A percentile compares a stretch with the other conserved stretches of the same genome.
Conservation (phyloP, 2,113 vertebrate species). For the Ceuthmochares aereus region DNA sequence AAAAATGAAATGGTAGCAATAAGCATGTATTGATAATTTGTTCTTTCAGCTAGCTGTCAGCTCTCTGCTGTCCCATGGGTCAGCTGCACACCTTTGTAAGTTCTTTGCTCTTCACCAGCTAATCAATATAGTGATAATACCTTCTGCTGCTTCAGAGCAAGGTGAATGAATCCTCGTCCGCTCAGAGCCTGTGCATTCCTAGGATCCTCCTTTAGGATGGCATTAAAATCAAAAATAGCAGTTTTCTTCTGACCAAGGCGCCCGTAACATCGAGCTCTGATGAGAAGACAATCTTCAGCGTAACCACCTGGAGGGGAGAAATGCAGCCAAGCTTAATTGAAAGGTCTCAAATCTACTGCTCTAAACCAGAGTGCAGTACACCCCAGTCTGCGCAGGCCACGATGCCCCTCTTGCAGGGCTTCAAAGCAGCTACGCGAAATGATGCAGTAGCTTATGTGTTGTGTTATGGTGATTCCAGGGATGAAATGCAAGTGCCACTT, state of each 20-base stretch:
- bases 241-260: constrained; percentile 90
- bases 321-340: background rate
- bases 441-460: background rate
- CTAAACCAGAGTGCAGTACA: background rate
- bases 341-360: background rate
- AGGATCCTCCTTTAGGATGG: constrained; percentile 82
- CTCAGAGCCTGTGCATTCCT: constrained; percentile 84
- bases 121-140: constrained; percentile 56
- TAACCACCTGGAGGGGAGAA: constrained; percentile 75
- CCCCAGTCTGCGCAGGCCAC: background rate
- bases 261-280: constrained; percentile 87
- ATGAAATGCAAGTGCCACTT: background rate
- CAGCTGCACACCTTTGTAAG: background rate
- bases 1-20: background rate
- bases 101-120: background rate
- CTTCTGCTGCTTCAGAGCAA: constrained; percentile 88
- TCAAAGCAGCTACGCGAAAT: background rate
- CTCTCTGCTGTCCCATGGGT: background rate
- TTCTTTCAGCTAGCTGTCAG: background rate
- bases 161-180: constrained; percentile 85
- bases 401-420: background rate
- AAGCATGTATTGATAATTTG: background rate
- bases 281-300: constrained; percentile 84
- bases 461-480: background rate
- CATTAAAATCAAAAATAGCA: constrained; percentile 90